Evolutionary conservation across 2,797 vertebrate species (phyloP).

Genomic region (Iguana delicatissima): DNA sequence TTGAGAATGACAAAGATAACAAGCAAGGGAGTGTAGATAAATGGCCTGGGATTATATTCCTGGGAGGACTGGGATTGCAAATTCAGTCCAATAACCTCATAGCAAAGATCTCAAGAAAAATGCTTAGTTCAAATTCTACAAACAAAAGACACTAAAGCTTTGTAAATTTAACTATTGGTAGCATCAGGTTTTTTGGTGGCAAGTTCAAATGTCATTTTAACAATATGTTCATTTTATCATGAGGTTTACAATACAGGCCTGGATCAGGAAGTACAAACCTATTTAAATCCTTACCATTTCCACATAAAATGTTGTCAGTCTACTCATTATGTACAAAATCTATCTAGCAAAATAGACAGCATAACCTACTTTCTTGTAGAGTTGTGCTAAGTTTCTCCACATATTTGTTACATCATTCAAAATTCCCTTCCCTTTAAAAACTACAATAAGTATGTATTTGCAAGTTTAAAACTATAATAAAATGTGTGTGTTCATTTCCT

Average conservation of each 20-base stretch:
- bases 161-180: not conserved
- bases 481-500: too few relatives aligned
- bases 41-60: not conserved
- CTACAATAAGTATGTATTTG: not conserved
- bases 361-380: not conserved
- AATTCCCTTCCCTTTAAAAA: not conserved
- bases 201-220: not conserved
- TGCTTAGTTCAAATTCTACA: too few relatives aligned
- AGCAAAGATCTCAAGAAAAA: not conserved
- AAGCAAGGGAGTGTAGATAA: not conserved
- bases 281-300: not conserved
- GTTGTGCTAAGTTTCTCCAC: not conserved
- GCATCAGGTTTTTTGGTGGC: not conserved
- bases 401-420: not conserved
- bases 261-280: too few relatives aligned
- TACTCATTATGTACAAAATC: not conserved
- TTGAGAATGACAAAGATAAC: not conserved
- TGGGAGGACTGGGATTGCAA: too few relatives aligned
- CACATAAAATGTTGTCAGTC: not conserved
- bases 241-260: not conserved
- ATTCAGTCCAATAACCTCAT: not conserved
- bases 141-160: not conserved
- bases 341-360: not conserved
- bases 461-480: not conserved
- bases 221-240: not conserved